Evolutionary conservation across 2,888 invertebrate species (phyloP).

Genomic region (Drosophila yooni): DNA sequence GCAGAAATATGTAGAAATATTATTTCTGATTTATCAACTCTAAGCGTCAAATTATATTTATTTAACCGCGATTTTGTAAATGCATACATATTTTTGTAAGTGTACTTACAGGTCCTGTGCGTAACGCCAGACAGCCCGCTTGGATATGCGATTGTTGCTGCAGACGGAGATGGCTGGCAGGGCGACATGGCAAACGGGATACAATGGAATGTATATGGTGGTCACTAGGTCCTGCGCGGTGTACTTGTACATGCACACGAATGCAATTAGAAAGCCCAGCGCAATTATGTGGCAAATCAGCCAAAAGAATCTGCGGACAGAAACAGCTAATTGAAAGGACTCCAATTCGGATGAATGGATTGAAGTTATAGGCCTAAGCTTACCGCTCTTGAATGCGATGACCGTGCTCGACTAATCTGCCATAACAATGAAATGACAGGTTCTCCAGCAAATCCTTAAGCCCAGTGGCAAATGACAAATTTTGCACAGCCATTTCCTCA

Average conservation of each 20-base stretch:
- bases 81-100: not conserved
- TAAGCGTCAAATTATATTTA: not conserved
- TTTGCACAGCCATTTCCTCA: slow-evolving; percentile 52
- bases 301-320: slow-evolving; percentile 79
- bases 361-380: slow-evolving; percentile 36
- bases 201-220: slow-evolving; percentile 79
- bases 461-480: slow-evolving; percentile 69
- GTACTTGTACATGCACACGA: slow-evolving; percentile 66
- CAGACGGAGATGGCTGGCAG: slow-evolving; percentile 88
- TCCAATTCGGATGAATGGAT: not conserved
- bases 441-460: slow-evolving; percentile 82
- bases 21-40: not conserved
- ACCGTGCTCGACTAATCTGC: slow-evolving; percentile 81
- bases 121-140: slow-evolving; percentile 76
- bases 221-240: slow-evolving; percentile 65
- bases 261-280: slow-evolving; percentile 74
- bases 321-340: slow-evolving; percentile 64
- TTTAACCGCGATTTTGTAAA: not conserved
- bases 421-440: slow-evolving; percentile 83
- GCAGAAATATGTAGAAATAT: not conserved
- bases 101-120: slow-evolving; percentile 83
- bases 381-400: slow-evolving; percentile 78
- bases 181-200: slow-evolving; percentile 86
- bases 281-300: slow-evolving; percentile 77
- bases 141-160: slow-evolving; percentile 86